Conservation (phyloP, 2,888 invertebrate species). For the Pseudococcus jackbeardsleyi region DNA sequence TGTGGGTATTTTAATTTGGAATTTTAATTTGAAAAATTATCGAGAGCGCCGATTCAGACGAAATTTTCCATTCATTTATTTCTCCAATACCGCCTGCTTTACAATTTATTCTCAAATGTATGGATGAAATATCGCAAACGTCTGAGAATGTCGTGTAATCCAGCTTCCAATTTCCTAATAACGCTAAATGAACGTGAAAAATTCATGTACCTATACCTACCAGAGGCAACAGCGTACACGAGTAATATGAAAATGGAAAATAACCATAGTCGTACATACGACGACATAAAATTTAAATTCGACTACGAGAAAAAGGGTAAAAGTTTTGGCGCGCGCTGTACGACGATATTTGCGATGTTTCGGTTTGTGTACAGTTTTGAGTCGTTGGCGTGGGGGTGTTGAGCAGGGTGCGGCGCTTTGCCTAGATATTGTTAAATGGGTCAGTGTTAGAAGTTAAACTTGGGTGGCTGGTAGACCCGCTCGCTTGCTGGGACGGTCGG, state of each 20-base stretch:
- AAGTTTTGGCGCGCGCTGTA: background rate
- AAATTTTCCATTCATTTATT: too few relatives aligned
- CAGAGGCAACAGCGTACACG: too few relatives aligned
- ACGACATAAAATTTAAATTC: background rate
- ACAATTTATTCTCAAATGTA: too few relatives aligned
- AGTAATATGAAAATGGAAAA: background rate
- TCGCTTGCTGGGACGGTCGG: background rate
- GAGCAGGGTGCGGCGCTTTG: background rate
- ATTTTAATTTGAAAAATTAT: too few relatives aligned
- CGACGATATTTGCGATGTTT: background rate
- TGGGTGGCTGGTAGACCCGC: background rate
- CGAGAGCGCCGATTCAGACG: too few relatives aligned
- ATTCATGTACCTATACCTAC: too few relatives aligned
- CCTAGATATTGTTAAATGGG: background rate
- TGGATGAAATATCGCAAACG: too few relatives aligned
- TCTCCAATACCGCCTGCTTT: too few relatives aligned
- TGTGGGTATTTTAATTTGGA: too few relatives aligned
- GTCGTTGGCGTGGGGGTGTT: background rate
- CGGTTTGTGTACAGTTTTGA: background rate
- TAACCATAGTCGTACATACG: background rate
- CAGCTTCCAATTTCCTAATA: too few relatives aligned
- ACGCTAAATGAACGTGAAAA: too few relatives aligned
- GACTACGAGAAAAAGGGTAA: background rate
- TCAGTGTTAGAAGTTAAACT: constrained; percentile 38
- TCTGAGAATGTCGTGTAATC: too few relatives aligned